Conservation (phyloP, 2,113 vertebrate genomes). For the Centropus bengalensis region DNA sequence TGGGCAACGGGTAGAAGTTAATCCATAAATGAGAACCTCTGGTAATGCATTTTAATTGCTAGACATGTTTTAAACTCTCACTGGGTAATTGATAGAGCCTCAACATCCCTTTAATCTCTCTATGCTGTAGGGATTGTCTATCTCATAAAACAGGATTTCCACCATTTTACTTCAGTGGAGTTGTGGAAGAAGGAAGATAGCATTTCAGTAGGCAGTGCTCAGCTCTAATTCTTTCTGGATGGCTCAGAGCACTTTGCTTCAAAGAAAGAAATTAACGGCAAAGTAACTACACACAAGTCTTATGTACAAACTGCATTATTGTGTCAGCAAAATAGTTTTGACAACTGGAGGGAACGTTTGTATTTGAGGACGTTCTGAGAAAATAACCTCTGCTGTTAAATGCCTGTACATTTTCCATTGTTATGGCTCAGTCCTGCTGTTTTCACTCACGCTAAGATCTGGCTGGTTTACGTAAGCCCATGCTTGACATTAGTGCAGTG, state of each 20-base stretch:
- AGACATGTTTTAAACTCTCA: not conserved
- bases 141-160: not conserved
- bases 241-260: not conserved
- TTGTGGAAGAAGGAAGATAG: not conserved
- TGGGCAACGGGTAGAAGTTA: not conserved
- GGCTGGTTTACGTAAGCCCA: not conserved
- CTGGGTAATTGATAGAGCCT: not conserved
- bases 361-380: not conserved
- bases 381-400: not conserved
- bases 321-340: not conserved
- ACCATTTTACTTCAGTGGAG: not conserved
- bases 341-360: not conserved
- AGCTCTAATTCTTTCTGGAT: not conserved
- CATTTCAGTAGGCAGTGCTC: not conserved
- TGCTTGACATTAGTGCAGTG: accelerated
- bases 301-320: not conserved
- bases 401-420: not conserved
- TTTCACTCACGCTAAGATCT: not conserved
- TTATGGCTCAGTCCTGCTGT: not conserved
- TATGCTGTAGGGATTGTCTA: not conserved
- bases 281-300: not conserved
- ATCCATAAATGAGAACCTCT: not conserved
- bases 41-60: not conserved
- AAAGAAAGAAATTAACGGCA: not conserved
- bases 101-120: not conserved